Percentiles rank a stretch among this genome's conserved stretches.
phyloP scores from a whole-genome alignment of 2,888 invertebrate species.

The Lordiphosa fenestrarum region DNA sequence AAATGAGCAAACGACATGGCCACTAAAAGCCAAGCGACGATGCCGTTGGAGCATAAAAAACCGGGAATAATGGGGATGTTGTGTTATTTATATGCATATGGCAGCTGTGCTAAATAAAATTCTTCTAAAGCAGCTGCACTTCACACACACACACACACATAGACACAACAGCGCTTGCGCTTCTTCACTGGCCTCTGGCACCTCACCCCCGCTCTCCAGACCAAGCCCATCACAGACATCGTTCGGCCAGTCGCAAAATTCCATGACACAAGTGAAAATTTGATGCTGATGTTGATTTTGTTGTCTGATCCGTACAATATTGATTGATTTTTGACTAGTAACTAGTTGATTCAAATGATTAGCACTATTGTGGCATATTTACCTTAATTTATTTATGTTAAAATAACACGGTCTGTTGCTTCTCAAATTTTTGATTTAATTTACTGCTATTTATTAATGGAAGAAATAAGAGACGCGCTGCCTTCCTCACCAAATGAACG shows the following conservation, averaged over 20 bases:
- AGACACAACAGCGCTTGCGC: slow-evolving; percentile 35
- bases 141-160: slow-evolving; percentile 18
- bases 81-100: slow-evolving; percentile 60
- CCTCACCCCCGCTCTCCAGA: slow-evolving; percentile 2
- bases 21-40: slow-evolving; percentile 34
- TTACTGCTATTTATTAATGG: slow-evolving; percentile 2
- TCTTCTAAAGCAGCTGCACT: slow-evolving; percentile 55
- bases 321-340: not conserved
- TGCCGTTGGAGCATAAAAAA: slow-evolving; percentile 7
- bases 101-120: slow-evolving; percentile 59
- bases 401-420: slow-evolving; percentile 1
- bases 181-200: slow-evolving; percentile 3
- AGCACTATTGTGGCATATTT: slow-evolving; percentile 4
- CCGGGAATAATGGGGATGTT: slow-evolving; percentile 28
- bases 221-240: slow-evolving; percentile 25
- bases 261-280: slow-evolving; percentile 44
- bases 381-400: slow-evolving; percentile 15
- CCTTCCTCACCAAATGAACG: slow-evolving; percentile 51
- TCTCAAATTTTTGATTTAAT: slow-evolving; percentile 3
- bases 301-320: slow-evolving; percentile 12
- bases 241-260: slow-evolving; percentile 42
- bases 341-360: not conserved
- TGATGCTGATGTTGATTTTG: slow-evolving; percentile 30
- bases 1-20: slow-evolving; percentile 43
- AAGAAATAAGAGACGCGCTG: slow-evolving; percentile 23